Evolutionary conservation across 2,888 invertebrate species (phyloP).

Genomic region (Hyposoter didymator): DNA sequence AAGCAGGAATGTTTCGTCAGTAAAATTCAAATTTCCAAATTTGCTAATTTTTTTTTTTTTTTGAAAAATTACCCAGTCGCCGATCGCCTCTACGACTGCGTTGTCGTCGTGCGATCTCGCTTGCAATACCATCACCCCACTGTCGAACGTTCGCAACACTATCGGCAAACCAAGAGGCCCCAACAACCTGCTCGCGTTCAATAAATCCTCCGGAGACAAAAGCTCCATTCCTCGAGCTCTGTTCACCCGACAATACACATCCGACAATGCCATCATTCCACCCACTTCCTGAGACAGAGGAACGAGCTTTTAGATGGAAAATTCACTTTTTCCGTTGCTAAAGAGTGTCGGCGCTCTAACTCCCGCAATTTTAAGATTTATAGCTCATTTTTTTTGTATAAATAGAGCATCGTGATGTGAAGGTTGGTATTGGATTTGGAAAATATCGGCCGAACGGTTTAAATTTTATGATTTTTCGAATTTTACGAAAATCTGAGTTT

Average conservation of each 20-base stretch:
- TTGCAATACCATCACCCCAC: constrained; percentile 98
- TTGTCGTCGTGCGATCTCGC: constrained; percentile 90
- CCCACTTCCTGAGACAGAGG: constrained; percentile 89
- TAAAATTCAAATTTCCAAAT: too few relatives aligned
- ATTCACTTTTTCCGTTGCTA: neutral
- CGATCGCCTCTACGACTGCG: constrained; percentile 88
- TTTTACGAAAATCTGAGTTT: too few relatives aligned
- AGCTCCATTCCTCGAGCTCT: constrained; percentile 98
- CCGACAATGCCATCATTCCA: constrained; percentile 98
- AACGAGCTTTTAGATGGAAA: neutral
- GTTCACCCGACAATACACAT: constrained; percentile 98
- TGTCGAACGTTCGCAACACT: constrained; percentile 93
- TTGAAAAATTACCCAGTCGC: constrained; percentile 86
- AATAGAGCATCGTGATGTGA: too few relatives aligned
- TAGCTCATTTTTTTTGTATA: too few relatives aligned
- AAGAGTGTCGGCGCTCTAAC: too few relatives aligned
- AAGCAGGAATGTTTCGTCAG: constrained; percentile 72
- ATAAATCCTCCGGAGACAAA: constrained; percentile 97
- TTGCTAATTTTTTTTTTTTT: too few relatives aligned
- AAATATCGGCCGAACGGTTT: too few relatives aligned
- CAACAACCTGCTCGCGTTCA: constrained; percentile 94
- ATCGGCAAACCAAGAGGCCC: constrained; percentile 89
- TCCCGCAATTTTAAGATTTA: too few relatives aligned
- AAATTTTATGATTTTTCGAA: too few relatives aligned
- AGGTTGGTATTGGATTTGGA: too few relatives aligned